phyloP scores from a whole-genome alignment of 2,888 invertebrate species.

The Protodeltote pygarga region DNA sequence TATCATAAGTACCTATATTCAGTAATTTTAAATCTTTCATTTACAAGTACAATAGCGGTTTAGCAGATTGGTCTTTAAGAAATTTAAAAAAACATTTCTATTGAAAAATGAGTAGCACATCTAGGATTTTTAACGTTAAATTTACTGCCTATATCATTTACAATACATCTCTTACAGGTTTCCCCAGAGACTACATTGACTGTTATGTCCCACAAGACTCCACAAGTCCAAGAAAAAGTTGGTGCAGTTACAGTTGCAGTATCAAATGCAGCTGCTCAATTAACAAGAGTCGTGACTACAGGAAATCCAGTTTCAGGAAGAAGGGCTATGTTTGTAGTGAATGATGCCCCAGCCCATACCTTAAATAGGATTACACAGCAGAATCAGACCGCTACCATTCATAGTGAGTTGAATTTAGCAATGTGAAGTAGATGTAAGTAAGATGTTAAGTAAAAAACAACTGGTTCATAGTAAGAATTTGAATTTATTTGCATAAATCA shows the following conservation, averaged over 20 bases:
- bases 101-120: no score
- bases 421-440: not conserved
- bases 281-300: slow-evolving; percentile 77
- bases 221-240: slow-evolving; percentile 83
- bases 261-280: slow-evolving; percentile 77
- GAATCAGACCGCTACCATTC: slow-evolving; percentile 82
- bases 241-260: slow-evolving; percentile 79
- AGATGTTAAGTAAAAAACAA: no score
- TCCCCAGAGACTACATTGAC: slow-evolving; percentile 84
- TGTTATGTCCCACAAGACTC: slow-evolving; percentile 83
- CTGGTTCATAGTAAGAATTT: no score
- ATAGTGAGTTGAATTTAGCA: slow-evolving; percentile 72
- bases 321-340: slow-evolving; percentile 83
- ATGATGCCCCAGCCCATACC: slow-evolving; percentile 76
- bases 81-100: no score
- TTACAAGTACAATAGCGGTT: no score
- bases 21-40: no score
- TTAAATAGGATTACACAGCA: slow-evolving; percentile 80
- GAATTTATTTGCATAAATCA: no score
- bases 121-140: no score
- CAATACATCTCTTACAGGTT: slow-evolving; percentile 63
- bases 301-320: slow-evolving; percentile 72
- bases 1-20: no score
- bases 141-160: no score
- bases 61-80: no score